Evolutionary conservation across 2,797 vertebrate species (phyloP), one percentile per base, ranked within the genome.

Genomic region (Artibeus jamaicensis): DNA sequence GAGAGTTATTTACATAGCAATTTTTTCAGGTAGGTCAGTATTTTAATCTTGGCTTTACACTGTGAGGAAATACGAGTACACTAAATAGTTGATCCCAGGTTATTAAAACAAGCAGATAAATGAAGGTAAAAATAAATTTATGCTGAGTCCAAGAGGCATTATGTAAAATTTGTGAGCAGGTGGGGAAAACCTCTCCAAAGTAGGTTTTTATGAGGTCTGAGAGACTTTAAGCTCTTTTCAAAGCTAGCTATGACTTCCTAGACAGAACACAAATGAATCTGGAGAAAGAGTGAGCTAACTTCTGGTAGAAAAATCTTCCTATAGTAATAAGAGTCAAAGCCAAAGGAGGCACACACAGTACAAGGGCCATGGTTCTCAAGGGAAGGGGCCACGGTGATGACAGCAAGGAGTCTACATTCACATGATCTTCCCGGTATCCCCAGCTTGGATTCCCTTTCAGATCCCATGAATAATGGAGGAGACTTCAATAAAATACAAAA

Each of bases 31-130:
- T 84, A 67, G 32, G 71, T 92, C 6, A 39, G 29, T 55, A 70
- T 59, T 96, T 94, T 73, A 93, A 91, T 82, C 14, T 26, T 62
- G 24, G 22, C 5, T 91, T 86, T 73, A 59, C 8, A 42, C 4
- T 12, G 4, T 87, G 50, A 84, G 24, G 44, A 91, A 91, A 62
- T 11, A 62, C 24, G 9, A 62, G 24, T 32, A 89, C 68, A 65
- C 32, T 37, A 79, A 76, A 89, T 10, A 84, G 39, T 89, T 2
- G 5, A 9, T 82, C 32, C 19, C 5, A 67, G 34, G 7, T 86
- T 24, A 79, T 84, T 93, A 70, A 93, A 86, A 10, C 5, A 85
- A 83, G 39, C 37, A 68, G 78, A 95, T 84, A 86, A 77, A 42
- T 87, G 22, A 46, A 93, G 37, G 55, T 88, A 55, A 83, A 55